phyloP scores from a whole-genome alignment of 2,888 invertebrate species.

The Halictus ligatus region DNA sequence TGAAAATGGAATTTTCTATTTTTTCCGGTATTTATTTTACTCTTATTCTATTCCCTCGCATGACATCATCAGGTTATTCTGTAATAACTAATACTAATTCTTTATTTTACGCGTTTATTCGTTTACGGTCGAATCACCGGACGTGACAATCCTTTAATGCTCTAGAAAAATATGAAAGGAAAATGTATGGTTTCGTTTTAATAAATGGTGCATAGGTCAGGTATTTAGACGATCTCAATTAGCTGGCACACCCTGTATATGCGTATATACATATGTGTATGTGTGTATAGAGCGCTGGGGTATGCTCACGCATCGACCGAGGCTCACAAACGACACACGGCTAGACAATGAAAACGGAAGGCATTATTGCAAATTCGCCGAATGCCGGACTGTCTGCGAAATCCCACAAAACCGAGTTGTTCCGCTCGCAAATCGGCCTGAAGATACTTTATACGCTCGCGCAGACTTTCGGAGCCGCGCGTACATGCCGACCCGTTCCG shows the following conservation, averaged over 20 bases:
- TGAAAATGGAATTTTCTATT: too few species aligned
- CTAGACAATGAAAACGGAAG: conserved; percentile 51
- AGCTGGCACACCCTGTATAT: background rate
- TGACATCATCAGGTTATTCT: too few species aligned
- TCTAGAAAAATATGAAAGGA: too few species aligned
- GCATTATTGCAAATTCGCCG: conserved; percentile 70
- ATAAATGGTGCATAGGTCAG: background rate
- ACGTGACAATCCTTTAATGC: too few species aligned
- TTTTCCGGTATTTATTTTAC: too few species aligned
- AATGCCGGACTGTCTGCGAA: conserved; percentile 55
- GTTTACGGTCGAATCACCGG: too few species aligned
- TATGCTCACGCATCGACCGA: background rate
- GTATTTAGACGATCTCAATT: background rate
- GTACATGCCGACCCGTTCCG: background rate
- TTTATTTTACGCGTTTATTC: too few species aligned
- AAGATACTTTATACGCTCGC: conserved; percentile 33
- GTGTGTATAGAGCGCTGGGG: background rate
- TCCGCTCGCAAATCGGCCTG: conserved; percentile 50
- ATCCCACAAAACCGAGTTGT: conserved; percentile 49
- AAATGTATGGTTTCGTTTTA: too few species aligned
- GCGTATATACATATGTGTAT: background rate
- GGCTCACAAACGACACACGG: conserved; percentile 29
- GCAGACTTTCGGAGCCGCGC: conserved; percentile 6
- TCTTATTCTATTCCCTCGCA: too few species aligned
- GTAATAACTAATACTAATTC: too few species aligned